Evolutionary conservation across 2,113 vertebrate genomes (phyloP).

Genomic region (Equus przewalskii): DNA sequence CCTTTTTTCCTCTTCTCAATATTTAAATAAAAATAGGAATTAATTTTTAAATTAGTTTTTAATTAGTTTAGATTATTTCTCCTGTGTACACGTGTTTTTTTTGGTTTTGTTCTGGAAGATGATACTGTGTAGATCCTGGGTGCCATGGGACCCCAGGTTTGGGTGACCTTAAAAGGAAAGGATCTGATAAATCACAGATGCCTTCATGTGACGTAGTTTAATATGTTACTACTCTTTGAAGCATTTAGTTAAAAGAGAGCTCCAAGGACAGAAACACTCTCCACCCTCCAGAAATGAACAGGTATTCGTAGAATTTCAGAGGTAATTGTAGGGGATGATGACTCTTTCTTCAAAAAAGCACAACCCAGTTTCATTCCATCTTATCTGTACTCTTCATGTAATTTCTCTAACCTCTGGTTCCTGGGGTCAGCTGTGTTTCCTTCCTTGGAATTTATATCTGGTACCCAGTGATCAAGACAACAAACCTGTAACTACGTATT

Average conservation of each 20-base stretch:
- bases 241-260: conserved; percentile 6
- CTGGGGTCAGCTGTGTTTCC: background rate
- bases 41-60: background rate
- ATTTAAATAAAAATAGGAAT: conserved; percentile 4
- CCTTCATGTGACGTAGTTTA: background rate
- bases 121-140: background rate
- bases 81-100: background rate
- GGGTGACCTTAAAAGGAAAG: background rate
- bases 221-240: background rate
- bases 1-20: background rate
- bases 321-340: background rate
- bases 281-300: background rate
- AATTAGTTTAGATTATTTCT: conserved; percentile 20
- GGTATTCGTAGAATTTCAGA: conserved; percentile 8
- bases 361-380: background rate
- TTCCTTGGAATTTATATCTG: conserved; percentile 12
- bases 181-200: background rate
- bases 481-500: background rate
- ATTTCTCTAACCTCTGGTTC: conserved; percentile 21
- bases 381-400: background rate
- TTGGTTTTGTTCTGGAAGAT: background rate
- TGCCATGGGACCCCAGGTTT: background rate
- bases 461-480: conserved; percentile 8
- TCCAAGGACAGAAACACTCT: background rate
- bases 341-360: background rate